A percentile compares a stretch with the other conserved stretches of the same genome.
These are phyloP conservation scores for Platerodrilus igneus DNA, from an alignment of 2,888 invertebrate genomes.

Conservation along the genomic window DNA sequence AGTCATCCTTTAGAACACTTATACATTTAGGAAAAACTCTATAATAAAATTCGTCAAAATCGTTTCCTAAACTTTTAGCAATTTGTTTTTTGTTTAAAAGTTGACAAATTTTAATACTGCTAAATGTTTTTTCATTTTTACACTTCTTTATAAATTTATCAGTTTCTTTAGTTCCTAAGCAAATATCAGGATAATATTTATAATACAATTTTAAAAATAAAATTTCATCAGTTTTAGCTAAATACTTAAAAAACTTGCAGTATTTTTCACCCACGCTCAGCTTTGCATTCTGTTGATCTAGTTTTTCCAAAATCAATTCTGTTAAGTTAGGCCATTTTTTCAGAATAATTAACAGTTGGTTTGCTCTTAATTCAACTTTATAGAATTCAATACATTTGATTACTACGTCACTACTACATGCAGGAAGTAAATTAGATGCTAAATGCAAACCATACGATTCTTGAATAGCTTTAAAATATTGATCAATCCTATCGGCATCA, in stretches of 20 bases:
- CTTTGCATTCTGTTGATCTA: neutral
- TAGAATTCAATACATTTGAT: neutral
- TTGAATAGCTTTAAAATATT: constrained; percentile 10
- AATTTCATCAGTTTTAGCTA: neutral
- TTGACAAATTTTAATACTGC: constrained; percentile 1
- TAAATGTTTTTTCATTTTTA: constrained; percentile 8
- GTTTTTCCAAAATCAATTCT: constrained; percentile 2
- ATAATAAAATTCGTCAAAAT: constrained; percentile 14
- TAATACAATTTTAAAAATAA: constrained; percentile 7
- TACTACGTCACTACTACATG: constrained; percentile 9
- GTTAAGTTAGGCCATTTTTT: constrained; percentile 6
- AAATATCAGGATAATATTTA: neutral
- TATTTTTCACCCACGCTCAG: constrained; percentile 1
- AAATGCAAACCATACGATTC: constrained; percentile 12
- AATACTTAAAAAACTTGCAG: constrained; percentile 4
- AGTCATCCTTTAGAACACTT: neutral
- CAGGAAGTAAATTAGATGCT: constrained; percentile 11
- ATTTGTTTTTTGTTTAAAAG: constrained; percentile 12
- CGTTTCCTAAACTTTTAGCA: constrained; percentile 9
- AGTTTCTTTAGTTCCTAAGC: constrained; percentile 18
- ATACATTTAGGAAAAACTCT: constrained; percentile 10
- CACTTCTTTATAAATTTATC: constrained; percentile 13
- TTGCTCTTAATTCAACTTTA: constrained; percentile 4
- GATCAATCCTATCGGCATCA: constrained; percentile 5
- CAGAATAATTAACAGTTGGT: constrained; percentile 10